These are phyloP conservation scores for Nemurella pictetii DNA, from an alignment of 2,888 invertebrate species.

Conservation along the genomic window DNA sequence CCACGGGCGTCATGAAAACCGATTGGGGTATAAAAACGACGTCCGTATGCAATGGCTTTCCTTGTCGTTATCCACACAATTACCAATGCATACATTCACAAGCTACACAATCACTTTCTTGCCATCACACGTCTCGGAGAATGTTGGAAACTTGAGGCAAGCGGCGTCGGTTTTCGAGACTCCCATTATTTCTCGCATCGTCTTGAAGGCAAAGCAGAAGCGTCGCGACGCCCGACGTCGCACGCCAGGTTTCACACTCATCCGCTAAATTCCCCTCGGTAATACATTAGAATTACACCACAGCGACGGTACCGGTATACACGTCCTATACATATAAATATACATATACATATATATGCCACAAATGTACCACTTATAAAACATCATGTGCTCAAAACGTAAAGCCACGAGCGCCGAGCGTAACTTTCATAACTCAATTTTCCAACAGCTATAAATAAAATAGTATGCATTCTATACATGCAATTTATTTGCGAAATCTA, in stretches of 20 bases:
- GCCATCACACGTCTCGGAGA: background rate
- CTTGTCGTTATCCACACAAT: too few relatives aligned
- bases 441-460: constrained; percentile 27
- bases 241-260: constrained; percentile 12
- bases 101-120: background rate
- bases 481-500: constrained; percentile 25
- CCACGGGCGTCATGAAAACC: too few relatives aligned
- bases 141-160: background rate
- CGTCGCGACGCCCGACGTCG: background rate
- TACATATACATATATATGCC: background rate
- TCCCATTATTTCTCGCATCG: background rate
- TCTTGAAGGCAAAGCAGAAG: background rate
- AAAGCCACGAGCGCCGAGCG: constrained; percentile 20
- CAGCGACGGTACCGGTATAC: constrained; percentile 14
- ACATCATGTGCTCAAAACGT: constrained; percentile 13
- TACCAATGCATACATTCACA: too few relatives aligned
- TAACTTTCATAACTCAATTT: constrained; percentile 26
- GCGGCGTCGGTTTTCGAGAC: background rate
- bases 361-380: constrained; percentile 19
- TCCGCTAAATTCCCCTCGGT: constrained; percentile 17
- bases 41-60: too few relatives aligned
- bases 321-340: background rate
- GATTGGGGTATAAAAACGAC: too few relatives aligned
- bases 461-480: constrained; percentile 24
- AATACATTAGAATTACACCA: constrained; percentile 40